Evolutionary conservation across 2,888 invertebrate species (phyloP).

Genomic region (Pseudococcus longispinus): DNA sequence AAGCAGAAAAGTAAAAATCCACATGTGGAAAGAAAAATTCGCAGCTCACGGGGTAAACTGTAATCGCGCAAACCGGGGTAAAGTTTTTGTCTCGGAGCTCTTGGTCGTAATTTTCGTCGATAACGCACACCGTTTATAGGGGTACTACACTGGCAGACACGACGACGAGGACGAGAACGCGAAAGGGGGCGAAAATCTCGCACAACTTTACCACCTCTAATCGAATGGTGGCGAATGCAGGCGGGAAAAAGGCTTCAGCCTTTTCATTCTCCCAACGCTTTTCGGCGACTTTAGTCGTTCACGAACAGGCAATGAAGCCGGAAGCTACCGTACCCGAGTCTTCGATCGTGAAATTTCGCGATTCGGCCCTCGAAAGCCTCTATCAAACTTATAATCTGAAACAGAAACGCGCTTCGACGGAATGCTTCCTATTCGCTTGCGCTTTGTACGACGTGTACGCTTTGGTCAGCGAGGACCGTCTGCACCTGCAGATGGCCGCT

Average conservation of each 20-base stretch:
- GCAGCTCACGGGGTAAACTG: not conserved
- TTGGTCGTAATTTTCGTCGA: constrained; percentile 30
- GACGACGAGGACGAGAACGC: not conserved
- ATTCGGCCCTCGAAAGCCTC: constrained; percentile 70
- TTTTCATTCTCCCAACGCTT: constrained; percentile 36
- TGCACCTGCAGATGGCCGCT: constrained; percentile 61
- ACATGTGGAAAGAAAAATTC: constrained; percentile 4
- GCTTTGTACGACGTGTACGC: constrained; percentile 72
- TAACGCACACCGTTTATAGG: constrained; percentile 42
- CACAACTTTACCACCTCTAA: constrained; percentile 60
- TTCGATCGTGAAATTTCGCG: constrained; percentile 56
- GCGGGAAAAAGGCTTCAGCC: constrained; percentile 48
- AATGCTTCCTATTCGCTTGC: constrained; percentile 73
- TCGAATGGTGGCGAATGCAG: constrained; percentile 60
- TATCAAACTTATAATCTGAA: constrained; percentile 77
- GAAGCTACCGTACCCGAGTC: constrained; percentile 54
- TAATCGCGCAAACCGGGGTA: constrained; percentile 41
- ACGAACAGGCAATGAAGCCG: constrained; percentile 55
- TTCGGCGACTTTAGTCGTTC: constrained; percentile 57
- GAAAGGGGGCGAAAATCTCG: constrained; percentile 40
- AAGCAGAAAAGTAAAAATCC: not conserved
- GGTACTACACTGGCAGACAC: constrained; percentile 11
- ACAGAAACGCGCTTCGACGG: constrained; percentile 74
- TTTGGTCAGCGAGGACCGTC: constrained; percentile 57
- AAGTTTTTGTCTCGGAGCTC: constrained; percentile 40